These are phyloP conservation scores for Phylloscopus trochilus DNA, from an alignment of 2,113 vertebrate species.

Conservation along the genomic window DNA sequence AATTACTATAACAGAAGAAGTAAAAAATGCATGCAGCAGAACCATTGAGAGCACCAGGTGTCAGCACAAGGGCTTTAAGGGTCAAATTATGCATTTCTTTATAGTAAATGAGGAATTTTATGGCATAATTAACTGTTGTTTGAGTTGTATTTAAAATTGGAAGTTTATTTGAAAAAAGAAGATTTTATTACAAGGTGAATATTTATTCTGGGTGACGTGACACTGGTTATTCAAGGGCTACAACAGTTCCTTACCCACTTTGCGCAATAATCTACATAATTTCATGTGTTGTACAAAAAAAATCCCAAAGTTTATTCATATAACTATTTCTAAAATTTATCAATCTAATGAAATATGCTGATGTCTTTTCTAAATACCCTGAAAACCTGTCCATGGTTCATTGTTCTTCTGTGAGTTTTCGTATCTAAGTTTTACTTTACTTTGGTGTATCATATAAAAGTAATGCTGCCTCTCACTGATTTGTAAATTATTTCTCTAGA, in stretches of 20 bases:
- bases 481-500: background rate
- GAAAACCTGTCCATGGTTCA: background rate
- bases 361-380: background rate
- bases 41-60: background rate
- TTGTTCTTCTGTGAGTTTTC: background rate
- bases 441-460: background rate
- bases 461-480: background rate
- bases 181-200: background rate
- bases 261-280: background rate
- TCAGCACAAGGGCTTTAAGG: background rate
- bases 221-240: background rate
- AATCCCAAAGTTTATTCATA: background rate
- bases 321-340: background rate
- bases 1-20: background rate
- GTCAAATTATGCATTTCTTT: background rate
- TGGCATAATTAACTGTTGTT: background rate
- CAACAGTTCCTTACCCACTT: background rate
- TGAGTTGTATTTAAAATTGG: background rate
- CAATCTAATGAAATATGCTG: background rate
- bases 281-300: background rate
- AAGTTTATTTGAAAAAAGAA: background rate
- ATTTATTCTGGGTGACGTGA: background rate
- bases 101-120: background rate
- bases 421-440: background rate
- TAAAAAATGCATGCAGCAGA: background rate